Evolutionary conservation across 2,888 invertebrate genomes (phyloP).

Genomic region (Apamea epomidion): DNA sequence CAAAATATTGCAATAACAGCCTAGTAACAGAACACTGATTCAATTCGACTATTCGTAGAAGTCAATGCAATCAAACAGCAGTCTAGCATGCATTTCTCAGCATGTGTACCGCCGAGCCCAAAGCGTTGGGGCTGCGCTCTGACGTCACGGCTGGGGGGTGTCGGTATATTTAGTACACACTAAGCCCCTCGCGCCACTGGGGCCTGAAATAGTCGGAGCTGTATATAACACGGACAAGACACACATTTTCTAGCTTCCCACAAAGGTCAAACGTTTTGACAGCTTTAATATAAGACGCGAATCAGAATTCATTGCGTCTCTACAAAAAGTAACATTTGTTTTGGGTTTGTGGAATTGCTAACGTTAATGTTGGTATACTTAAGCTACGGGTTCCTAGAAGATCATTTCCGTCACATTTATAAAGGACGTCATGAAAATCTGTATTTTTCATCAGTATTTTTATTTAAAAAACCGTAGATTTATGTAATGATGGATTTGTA

Average conservation of each 20-base stretch:
- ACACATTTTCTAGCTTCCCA: slow-evolving; percentile 46
- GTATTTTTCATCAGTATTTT: not conserved
- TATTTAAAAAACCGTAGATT: no score
- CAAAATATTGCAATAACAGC: not conserved
- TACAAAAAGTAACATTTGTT: not conserved
- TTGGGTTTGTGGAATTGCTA: not conserved
- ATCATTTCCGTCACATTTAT: not conserved
- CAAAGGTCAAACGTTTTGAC: slow-evolving; percentile 50
- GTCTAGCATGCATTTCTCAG: slow-evolving; percentile 17
- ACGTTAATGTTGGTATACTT: not conserved
- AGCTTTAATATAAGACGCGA: slow-evolving; percentile 21
- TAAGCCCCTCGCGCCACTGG: slow-evolving; percentile 47
- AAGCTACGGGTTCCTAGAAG: not conserved
- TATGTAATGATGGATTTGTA: not conserved
- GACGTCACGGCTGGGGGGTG: slow-evolving; percentile 63
- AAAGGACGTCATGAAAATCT: not conserved
- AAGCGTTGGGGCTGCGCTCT: slow-evolving; percentile 44
- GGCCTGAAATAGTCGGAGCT: slow-evolving; percentile 58
- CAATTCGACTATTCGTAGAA: not conserved
- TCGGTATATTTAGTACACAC: slow-evolving; percentile 66
- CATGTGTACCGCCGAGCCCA: slow-evolving; percentile 22
- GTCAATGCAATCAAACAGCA: not conserved
- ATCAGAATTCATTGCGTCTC: slow-evolving; percentile 27
- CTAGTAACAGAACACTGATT: no score
- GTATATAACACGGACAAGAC: slow-evolving; percentile 56